Base-by-base conservation (phyloP, 2,888 invertebrate genomes). In the Hypomecis atomaria region DNA sequence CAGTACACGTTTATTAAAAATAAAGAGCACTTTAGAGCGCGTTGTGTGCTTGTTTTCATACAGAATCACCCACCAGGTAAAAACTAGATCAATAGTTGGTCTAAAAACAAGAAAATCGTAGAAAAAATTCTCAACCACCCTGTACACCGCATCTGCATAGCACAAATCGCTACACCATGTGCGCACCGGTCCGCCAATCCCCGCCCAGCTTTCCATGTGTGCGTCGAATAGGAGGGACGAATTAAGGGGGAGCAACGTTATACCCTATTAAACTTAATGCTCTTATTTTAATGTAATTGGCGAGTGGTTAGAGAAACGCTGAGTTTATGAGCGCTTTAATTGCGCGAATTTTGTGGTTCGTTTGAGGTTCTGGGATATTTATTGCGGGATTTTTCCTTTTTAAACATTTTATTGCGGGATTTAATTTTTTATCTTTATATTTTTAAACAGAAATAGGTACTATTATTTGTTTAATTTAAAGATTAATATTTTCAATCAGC, bases 101-200 rank as follows among this genome's bases (percentile, higher is more conserved):
- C 23, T 4, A 37, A 38, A 38, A 52, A 11, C 11, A 1, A 8
- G 4, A 9, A 47, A 34, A 36, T 36, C 13, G 9, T n/a, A 5
- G 11, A 6, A 42, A 40, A 11, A 7, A 33, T 47, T 58, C 13
- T 13, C 38, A 63, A 70, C 69, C 84, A 82, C 0, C 77, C 86
- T 85, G 79, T 87, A 83, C 9, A 47, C 45, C 8, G 61, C 73
- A 83, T 84, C 82, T 81, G 82, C 84, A 84, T 85, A 84, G 83
- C 76, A 79, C 78, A 82, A 83, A 82, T 80, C 72, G 77, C 77
- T 73, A 65, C 62, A 74, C 77, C 78, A 78, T 78, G 77, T 79
- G 75, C 71, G 69, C 77, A 71, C 69, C 69, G 60, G 34, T 50
- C 60, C 44, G 60, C 84, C 83, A 85, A 85, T 85, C 77, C 60